phyloP scores from a whole-genome alignment of 2,113 vertebrate genomes.

The Procavia capensis region DNA sequence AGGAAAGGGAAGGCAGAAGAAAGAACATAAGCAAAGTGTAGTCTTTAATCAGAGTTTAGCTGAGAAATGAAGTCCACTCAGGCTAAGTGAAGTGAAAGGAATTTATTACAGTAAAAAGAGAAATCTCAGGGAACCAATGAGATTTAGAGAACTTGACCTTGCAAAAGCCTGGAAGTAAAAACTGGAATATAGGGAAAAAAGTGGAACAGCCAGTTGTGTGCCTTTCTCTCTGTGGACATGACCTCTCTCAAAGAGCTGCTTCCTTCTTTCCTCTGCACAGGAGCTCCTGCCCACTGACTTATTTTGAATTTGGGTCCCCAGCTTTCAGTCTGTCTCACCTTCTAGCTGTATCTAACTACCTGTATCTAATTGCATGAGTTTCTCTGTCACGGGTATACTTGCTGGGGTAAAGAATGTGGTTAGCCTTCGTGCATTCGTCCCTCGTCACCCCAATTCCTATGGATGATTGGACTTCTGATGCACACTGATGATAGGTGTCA shows the following conservation, averaged over 20 bases:
- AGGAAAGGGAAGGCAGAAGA: not conserved
- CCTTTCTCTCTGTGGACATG: not conserved
- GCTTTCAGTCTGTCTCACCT: too few species aligned
- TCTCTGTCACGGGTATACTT: not conserved
- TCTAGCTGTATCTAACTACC: not conserved
- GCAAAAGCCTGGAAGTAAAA: not conserved
- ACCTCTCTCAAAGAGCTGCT: not conserved
- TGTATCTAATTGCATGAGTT: too few species aligned
- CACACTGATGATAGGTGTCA: too few species aligned
- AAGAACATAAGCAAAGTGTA: not conserved
- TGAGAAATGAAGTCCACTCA: not conserved
- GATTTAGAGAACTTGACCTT: not conserved
- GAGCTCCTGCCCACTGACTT: not conserved
- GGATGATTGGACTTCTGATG: too few species aligned
- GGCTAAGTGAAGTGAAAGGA: not conserved
- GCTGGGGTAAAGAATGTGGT: not conserved
- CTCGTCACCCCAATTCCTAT: too few species aligned
- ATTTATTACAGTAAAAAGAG: not conserved
- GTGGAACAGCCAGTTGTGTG: not conserved
- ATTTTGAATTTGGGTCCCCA: not conserved
- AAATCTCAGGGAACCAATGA: not conserved
- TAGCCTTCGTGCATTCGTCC: not conserved
- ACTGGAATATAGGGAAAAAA: not conserved
- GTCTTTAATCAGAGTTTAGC: not conserved
- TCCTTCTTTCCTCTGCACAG: not conserved